phyloP scores from a whole-genome alignment of 1,140 invertebrate species.

The Saccostrea cuccullata region DNA sequence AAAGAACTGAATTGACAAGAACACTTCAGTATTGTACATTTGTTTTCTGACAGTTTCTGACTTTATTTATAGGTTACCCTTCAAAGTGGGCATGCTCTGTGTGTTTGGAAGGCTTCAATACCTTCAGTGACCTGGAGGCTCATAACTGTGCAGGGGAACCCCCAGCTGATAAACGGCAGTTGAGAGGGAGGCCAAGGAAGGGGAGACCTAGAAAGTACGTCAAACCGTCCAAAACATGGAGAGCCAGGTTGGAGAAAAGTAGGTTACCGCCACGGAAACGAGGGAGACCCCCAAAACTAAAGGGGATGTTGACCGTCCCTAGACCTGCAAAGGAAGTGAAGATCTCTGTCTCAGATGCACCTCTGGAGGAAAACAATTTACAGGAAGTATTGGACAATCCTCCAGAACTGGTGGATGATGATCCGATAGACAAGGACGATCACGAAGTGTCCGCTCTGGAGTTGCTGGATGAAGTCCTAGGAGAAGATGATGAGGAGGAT shows the following conservation, averaged over 20 bases:
- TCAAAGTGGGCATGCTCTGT: conserved; percentile 58
- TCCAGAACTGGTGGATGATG: conserved; percentile 42
- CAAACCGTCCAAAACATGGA: conserved; percentile 66
- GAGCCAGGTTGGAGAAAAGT: conserved; percentile 63
- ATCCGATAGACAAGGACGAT: conserved; percentile 53
- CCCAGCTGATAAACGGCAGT: conserved; percentile 45
- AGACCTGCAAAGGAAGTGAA: conserved; percentile 41
- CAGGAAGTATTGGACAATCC: conserved; percentile 38
- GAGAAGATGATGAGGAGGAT: conserved; percentile 59
- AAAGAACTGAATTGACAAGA: no score
- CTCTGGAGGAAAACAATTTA: conserved; percentile 22
- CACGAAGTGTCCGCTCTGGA: conserved; percentile 24
- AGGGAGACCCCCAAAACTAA: conserved; percentile 59
- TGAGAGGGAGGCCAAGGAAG: conserved; percentile 60
- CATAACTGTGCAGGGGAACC: conserved; percentile 60
- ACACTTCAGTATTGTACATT: neutral
- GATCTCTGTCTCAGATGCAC: neutral
- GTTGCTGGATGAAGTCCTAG: conserved; percentile 50
- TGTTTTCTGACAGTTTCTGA: neutral
- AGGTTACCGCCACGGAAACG: conserved; percentile 55
- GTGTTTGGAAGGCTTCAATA: conserved; percentile 58
- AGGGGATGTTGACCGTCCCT: conserved; percentile 31
- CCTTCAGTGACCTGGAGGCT: conserved; percentile 59
- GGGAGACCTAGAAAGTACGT: conserved; percentile 65
- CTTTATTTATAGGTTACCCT: conserved; percentile 46